Percentiles rank a stretch among this genome's conserved stretches.
Conservation (phyloP, 1,140 invertebrate genomes). For the Chlorops oryzae region DNA sequence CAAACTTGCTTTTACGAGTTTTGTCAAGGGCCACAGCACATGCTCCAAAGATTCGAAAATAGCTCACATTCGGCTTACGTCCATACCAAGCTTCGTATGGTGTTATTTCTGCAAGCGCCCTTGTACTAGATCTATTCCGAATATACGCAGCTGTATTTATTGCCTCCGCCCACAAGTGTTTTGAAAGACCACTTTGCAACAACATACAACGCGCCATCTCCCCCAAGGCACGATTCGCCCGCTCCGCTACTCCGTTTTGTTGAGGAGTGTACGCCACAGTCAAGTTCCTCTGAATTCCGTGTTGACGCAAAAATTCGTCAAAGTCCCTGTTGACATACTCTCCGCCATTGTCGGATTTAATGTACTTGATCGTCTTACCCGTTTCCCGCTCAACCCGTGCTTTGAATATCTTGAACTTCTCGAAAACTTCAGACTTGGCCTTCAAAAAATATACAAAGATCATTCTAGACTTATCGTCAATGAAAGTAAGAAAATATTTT, state of each 20-base stretch:
- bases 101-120: not conserved
- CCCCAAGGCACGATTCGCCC: conserved; percentile 9
- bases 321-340: not conserved
- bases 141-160: conserved; percentile 26
- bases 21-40: conserved; percentile 33
- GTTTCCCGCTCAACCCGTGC: too few relatives aligned
- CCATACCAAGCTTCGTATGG: conserved; percentile 3
- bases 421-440: too few relatives aligned
- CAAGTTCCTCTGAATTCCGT: conserved; percentile 3
- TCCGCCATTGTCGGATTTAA: too few relatives aligned
- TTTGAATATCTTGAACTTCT: too few relatives aligned
- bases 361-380: too few relatives aligned
- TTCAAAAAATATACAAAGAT: too few relatives aligned
- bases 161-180: conserved; percentile 49
- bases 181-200: conserved; percentile 19
- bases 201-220: conserved; percentile 18
- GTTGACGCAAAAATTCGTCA: not conserved
- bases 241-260: conserved; percentile 17
- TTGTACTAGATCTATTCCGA: conserved; percentile 7
- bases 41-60: conserved; percentile 35
- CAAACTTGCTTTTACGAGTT: too few relatives aligned
- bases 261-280: conserved; percentile 17
- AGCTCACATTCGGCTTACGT: conserved; percentile 25
- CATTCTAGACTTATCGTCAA: too few relatives aligned
- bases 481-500: too few relatives aligned